These are phyloP conservation scores for Tigriopus japonicus DNA, from an alignment of 1,140 invertebrate species.

Conservation along the genomic window DNA sequence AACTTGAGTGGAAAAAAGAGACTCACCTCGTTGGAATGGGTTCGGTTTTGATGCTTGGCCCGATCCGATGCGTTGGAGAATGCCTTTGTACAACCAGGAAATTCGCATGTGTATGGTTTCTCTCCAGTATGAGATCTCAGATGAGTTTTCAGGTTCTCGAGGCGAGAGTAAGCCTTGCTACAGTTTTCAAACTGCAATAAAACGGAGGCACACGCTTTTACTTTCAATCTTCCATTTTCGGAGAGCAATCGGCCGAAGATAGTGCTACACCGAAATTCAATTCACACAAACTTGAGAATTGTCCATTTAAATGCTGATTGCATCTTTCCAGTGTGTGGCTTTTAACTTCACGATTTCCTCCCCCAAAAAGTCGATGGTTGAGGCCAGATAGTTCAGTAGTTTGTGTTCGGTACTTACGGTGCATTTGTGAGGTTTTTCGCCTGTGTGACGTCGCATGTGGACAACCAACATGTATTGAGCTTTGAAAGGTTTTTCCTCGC, in stretches of 20 bases:
- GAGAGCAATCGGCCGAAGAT: too few relatives aligned
- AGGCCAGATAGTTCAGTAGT: too few relatives aligned
- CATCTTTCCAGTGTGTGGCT: too few relatives aligned
- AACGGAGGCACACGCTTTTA: not conserved
- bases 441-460: conserved; percentile 93
- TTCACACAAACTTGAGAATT: too few relatives aligned
- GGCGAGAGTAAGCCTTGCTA: conserved; percentile 81
- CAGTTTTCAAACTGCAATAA: conserved; percentile 81
- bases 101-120: conserved; percentile 96
- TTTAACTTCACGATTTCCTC: too few relatives aligned
- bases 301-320: too few relatives aligned
- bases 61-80: conserved; percentile 97
- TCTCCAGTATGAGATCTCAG: conserved; percentile 91
- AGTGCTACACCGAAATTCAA: too few relatives aligned
- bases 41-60: conserved; percentile 95
- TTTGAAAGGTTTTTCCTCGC: conserved; percentile 90
- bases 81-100: conserved; percentile 88
- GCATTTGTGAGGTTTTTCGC: conserved; percentile 97
- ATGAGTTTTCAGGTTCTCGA: conserved; percentile 97
- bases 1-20: too few relatives aligned
- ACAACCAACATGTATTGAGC: conserved; percentile 98
- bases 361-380: too few relatives aligned
- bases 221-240: too few relatives aligned
- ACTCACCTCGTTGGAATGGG: conserved; percentile 88
- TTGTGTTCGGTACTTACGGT: conserved; percentile 47